Conservation (phyloP, 1,140 invertebrate species). For the Ladona fulva region DNA sequence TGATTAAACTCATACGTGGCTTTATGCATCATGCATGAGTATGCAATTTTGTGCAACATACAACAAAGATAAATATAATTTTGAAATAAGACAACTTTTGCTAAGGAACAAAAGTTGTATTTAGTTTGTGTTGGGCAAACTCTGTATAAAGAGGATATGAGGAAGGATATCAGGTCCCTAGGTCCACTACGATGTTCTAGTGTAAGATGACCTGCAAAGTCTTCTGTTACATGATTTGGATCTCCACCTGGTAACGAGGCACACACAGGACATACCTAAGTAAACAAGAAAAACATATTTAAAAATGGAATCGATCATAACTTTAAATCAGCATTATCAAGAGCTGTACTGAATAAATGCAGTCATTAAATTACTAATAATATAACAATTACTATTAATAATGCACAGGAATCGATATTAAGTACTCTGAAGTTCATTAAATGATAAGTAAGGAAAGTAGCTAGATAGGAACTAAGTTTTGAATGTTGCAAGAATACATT, state of each 20-base stretch:
- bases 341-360: too few species aligned
- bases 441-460: too few species aligned
- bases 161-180: conserved; percentile 76
- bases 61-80: background rate
- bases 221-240: conserved; percentile 94
- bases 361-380: too few species aligned
- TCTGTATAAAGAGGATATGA: conserved; percentile 54
- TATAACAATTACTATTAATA: too few species aligned
- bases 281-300: conserved; percentile 22
- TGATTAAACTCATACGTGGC: background rate
- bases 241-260: conserved; percentile 91
- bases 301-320: too few species aligned
- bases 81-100: conserved; percentile 13
- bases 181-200: conserved; percentile 84
- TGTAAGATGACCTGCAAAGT: conserved; percentile 92
- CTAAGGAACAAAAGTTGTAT: background rate
- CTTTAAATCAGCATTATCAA: too few species aligned
- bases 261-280: conserved; percentile 87
- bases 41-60: background rate
- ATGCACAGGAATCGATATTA: too few species aligned
- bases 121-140: conserved; percentile 22
- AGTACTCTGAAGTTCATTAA: too few species aligned
- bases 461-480: too few species aligned
- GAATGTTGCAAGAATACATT: too few species aligned
- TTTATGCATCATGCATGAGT: background rate